Evolutionary conservation across 2,888 invertebrate genomes (phyloP).

Genomic region (Nebria brevicollis): DNA sequence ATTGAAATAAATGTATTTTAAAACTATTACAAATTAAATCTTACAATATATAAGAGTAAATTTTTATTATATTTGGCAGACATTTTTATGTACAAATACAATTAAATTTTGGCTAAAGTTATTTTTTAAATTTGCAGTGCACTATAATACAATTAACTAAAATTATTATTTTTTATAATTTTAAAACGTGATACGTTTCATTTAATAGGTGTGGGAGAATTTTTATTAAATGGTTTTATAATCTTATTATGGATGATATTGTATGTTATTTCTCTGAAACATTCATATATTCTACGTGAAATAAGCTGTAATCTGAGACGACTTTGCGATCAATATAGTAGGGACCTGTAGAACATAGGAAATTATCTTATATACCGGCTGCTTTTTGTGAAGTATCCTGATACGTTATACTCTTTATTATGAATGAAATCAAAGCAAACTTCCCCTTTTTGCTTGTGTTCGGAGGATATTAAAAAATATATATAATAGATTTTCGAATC

Average conservation of each 20-base stretch:
- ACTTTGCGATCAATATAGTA: constrained; percentile 11
- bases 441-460: neutral
- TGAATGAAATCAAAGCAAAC: neutral
- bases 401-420: neutral
- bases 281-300: neutral
- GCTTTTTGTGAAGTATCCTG: neutral
- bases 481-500: neutral
- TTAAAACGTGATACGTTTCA: too few species aligned
- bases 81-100: too few species aligned
- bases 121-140: too few species aligned
- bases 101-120: too few species aligned
- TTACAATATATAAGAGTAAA: too few species aligned
- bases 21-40: too few species aligned
- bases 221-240: neutral
- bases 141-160: too few species aligned
- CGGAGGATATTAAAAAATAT: neutral
- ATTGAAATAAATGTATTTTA: too few species aligned
- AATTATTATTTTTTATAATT: too few species aligned
- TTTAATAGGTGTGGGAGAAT: too few species aligned
- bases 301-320: constrained; percentile 16
- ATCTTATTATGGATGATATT: neutral
- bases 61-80: too few species aligned
- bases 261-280: neutral
- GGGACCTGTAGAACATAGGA: neutral
- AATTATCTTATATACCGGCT: neutral